Percentiles rank a stretch among this genome's conserved stretches.
These are phyloP conservation scores for Anthoscopus minutus DNA, from an alignment of 2,113 vertebrate species.

Conservation along the genomic window DNA sequence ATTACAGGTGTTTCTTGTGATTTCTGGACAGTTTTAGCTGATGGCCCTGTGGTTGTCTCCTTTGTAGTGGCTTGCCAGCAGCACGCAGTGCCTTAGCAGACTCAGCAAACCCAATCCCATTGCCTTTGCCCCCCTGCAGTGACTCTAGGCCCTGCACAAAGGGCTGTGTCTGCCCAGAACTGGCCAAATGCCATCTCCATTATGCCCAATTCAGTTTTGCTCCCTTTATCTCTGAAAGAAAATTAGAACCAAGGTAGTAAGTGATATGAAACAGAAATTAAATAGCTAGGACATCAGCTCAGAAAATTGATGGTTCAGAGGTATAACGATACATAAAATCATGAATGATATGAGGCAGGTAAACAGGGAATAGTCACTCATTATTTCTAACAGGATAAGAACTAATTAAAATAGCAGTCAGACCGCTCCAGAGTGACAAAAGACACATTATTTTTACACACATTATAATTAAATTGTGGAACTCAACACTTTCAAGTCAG, in stretches of 20 bases:
- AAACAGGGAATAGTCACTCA: background rate
- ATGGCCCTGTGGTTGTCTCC: background rate
- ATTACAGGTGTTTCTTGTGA: background rate
- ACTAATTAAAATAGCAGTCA: constrained; percentile 6
- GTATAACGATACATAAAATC: background rate
- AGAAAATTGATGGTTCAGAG: background rate
- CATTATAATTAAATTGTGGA: background rate
- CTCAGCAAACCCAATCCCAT: background rate
- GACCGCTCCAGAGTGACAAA: background rate
- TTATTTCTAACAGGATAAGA: background rate
- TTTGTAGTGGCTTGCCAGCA: background rate
- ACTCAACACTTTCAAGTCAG: background rate
- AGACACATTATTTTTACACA: background rate
- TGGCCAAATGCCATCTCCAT: background rate
- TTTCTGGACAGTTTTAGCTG: background rate
- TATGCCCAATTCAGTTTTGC: background rate
- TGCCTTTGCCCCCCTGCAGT: background rate
- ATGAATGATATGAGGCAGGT: background rate
- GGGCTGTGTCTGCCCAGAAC: background rate
- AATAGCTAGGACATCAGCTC: background rate
- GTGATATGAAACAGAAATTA: background rate
- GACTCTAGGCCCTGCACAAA: background rate
- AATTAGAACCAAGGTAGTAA: background rate
- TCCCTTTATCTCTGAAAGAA: background rate
- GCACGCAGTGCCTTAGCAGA: rapidly evolving